phyloP scores from a whole-genome alignment of 1,140 invertebrate genomes.

The Lutraria rhynchaena region DNA sequence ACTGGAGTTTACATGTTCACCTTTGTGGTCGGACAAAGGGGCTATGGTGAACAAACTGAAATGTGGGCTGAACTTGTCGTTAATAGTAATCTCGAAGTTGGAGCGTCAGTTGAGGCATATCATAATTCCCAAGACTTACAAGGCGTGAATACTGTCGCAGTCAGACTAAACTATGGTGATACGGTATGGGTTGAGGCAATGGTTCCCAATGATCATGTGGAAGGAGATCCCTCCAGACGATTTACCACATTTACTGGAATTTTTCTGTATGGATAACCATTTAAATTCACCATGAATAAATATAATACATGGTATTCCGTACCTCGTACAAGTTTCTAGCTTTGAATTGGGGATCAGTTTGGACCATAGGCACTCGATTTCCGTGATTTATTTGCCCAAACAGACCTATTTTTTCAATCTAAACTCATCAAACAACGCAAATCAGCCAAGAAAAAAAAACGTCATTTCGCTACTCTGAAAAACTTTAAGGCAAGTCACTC shows the following conservation, averaged over 20 bases:
- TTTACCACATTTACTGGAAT: slow-evolving; percentile 32
- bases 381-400: no score
- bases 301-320: no score
- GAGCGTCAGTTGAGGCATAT: slow-evolving; percentile 13
- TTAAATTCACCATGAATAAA: no score
- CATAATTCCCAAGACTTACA: slow-evolving; percentile 17
- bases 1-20: slow-evolving; percentile 33
- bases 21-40: slow-evolving; percentile 24
- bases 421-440: no score
- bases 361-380: no score
- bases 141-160: slow-evolving; percentile 12
- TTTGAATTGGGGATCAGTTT: no score
- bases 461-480: no score
- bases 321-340: no score
- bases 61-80: slow-evolving; percentile 34
- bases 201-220: not conserved
- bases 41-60: slow-evolving; percentile 1
- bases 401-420: no score
- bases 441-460: no score
- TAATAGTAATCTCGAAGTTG: not conserved
- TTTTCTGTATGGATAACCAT: slow-evolving; percentile 19
- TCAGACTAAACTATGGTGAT: slow-evolving; percentile 3
- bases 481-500: no score
- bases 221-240: not conserved
- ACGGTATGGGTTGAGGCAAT: slow-evolving; percentile 12